A percentile compares a stretch with the other conserved stretches of the same genome.
Evolutionary conservation across 2,113 vertebrate species (phyloP).

Genomic region (Apus apus): DNA sequence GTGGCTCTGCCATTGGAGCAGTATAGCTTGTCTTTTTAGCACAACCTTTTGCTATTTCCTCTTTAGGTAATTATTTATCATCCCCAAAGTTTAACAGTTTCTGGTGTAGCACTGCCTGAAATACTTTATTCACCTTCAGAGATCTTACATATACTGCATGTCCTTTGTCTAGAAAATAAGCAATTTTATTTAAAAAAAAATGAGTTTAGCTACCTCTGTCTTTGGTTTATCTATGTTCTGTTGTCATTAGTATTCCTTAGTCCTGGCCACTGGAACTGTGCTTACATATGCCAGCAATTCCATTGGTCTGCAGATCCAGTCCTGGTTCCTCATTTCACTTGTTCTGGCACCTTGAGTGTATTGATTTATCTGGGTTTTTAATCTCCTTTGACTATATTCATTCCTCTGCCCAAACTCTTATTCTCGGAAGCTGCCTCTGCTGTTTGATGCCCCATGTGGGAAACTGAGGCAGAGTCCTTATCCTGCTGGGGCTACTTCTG

Average conservation of each 20-base stretch:
- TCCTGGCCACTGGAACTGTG: background rate
- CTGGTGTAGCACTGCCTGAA: background rate
- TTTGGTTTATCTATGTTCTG: background rate
- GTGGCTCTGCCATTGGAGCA: background rate
- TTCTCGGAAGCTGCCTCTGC: background rate
- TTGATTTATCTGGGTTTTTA: background rate
- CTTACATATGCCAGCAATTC: background rate
- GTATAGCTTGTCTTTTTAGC: background rate
- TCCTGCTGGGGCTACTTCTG: background rate
- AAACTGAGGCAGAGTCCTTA: background rate
- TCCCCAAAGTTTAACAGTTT: background rate
- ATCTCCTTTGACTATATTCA: background rate
- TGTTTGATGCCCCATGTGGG: background rate
- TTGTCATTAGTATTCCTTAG: slow-evolving; percentile 10
- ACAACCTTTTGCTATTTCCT: background rate
- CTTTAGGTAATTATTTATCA: background rate
- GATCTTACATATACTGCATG: background rate
- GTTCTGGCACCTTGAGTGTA: background rate
- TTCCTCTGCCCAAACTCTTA: background rate
- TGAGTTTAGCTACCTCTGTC: background rate
- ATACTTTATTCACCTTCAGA: slow-evolving; percentile 14
- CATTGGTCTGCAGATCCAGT: background rate
- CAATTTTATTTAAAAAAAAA: slow-evolving; percentile 6
- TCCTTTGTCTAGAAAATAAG: slow-evolving; percentile 18
- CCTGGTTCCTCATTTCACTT: background rate